Evolutionary conservation across 1,140 invertebrate genomes (phyloP).

Genomic region (Solenopsis invicta): DNA sequence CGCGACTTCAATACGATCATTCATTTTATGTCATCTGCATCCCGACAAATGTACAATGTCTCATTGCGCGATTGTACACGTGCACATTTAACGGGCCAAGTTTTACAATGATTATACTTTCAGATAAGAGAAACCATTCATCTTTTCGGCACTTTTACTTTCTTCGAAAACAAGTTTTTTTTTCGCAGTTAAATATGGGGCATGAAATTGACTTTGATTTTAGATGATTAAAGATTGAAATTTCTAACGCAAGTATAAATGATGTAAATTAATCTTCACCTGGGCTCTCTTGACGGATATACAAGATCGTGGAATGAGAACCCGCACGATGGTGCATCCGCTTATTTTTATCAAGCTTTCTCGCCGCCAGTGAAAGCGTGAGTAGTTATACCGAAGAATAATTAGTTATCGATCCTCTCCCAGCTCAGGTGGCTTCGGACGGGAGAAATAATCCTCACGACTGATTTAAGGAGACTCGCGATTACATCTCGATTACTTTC

Average conservation of each 20-base stretch:
- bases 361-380: conserved; percentile 51
- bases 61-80: too few species aligned
- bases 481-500: conserved; percentile 29
- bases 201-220: too few species aligned
- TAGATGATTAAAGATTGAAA: background rate
- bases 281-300: background rate
- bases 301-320: conserved; percentile 34
- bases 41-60: background rate
- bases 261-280: background rate
- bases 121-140: background rate
- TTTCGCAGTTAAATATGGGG: too few species aligned
- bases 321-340: conserved; percentile 7
- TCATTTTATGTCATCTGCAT: conserved; percentile 12
- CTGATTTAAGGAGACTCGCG: conserved; percentile 17
- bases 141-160: background rate
- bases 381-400: conserved; percentile 55
- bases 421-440: background rate
- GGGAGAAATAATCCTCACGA: conserved; percentile 28
- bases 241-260: background rate
- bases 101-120: background rate
- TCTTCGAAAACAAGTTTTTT: background rate
- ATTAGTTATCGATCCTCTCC: conserved; percentile 53
- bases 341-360: conserved; percentile 58
- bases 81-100: background rate
- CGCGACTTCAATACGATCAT: conserved; percentile 41